phyloP scores from a whole-genome alignment of 2,888 invertebrate genomes.

The Drosophila yooni region DNA sequence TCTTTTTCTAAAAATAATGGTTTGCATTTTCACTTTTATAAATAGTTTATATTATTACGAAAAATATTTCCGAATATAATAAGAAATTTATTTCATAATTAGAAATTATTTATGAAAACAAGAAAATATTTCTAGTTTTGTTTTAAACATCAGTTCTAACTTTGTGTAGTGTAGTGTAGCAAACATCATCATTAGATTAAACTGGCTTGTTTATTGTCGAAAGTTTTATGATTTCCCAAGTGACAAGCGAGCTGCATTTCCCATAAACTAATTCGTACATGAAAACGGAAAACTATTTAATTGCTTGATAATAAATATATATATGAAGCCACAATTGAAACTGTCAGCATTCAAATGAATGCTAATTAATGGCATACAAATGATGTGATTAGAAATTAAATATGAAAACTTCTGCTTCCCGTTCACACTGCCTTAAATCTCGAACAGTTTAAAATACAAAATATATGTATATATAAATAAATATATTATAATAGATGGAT shows the following conservation, averaged over 20 bases:
- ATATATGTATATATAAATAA: slow-evolving; percentile 31
- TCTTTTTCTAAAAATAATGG: not conserved
- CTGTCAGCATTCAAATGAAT: not conserved
- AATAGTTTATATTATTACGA: not conserved
- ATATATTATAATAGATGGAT: slow-evolving; percentile 21
- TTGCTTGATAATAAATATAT: not conserved
- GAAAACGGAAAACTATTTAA: not conserved
- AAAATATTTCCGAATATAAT: no score
- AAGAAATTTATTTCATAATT: not conserved
- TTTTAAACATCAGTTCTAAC: no score
- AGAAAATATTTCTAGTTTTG: not conserved
- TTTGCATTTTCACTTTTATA: not conserved
- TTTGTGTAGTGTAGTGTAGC: not conserved
- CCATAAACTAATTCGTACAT: not conserved
- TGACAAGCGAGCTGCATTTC: not conserved
- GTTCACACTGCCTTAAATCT: not conserved
- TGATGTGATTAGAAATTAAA: not conserved
- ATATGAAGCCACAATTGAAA: not conserved
- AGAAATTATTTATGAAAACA: not conserved
- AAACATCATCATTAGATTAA: not conserved
- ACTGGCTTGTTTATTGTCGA: not conserved
- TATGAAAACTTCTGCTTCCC: not conserved
- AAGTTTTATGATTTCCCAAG: slow-evolving; percentile 1
- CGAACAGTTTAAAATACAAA: slow-evolving; percentile 27
- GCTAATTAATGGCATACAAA: not conserved